Evolutionary conservation across 2,797 vertebrate species (phyloP).

Genomic region (Merluccius polli): DNA sequence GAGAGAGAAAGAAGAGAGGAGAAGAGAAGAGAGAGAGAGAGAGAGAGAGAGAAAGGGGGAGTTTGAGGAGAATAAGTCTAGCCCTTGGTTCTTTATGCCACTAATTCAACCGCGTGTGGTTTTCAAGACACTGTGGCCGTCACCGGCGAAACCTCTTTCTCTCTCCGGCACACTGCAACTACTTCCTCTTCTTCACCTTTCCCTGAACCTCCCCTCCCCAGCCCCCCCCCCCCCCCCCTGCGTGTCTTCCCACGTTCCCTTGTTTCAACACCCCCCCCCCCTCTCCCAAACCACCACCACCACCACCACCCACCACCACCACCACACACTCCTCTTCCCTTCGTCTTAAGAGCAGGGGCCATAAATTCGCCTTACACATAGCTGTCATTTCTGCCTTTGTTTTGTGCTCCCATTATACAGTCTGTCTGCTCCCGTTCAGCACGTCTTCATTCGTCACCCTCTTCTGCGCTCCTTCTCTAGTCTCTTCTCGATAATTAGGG

Average conservation of each 20-base stretch:
- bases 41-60: too few species aligned
- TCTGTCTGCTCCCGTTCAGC: too few species aligned
- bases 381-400: too few species aligned
- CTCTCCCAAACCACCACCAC: slow-evolving; percentile 2
- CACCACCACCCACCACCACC: too few species aligned
- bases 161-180: slow-evolving; percentile 37
- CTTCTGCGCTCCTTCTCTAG: too few species aligned
- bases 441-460: too few species aligned
- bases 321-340: background rate
- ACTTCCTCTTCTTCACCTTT: slow-evolving; percentile 77
- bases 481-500: too few species aligned
- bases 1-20: slow-evolving; percentile 9
- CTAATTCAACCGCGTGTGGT: slow-evolving; percentile 40
- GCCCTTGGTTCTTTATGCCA: background rate
- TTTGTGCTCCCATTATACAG: too few species aligned
- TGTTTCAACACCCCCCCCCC: slow-evolving; percentile 20
- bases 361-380: background rate
- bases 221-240: slow-evolving; percentile 8
- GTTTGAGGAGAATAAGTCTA: background rate
- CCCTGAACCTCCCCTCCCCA: slow-evolving; percentile 67
- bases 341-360: background rate
- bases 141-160: slow-evolving; percentile 50
- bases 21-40: slow-evolving; percentile 19
- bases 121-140: slow-evolving; percentile 50
- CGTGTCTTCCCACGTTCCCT: slow-evolving; percentile 37